phyloP scores from a whole-genome alignment of 2,888 invertebrate genomes.

The Hemistola chrysoprasaria region DNA sequence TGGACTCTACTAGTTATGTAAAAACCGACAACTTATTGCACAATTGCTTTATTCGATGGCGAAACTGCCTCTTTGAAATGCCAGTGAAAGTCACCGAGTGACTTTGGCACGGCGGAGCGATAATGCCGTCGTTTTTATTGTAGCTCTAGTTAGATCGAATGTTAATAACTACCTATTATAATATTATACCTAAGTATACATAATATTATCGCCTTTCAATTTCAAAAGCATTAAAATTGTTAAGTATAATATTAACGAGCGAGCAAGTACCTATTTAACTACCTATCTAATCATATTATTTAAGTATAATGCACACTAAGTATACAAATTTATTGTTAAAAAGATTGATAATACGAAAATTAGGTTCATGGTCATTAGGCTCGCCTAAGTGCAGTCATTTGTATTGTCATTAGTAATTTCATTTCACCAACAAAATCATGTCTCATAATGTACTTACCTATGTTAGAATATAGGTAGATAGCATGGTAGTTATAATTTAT shows the following conservation, averaged over 20 bases:
- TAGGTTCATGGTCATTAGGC: conserved; percentile 45
- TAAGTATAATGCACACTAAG: too few species aligned
- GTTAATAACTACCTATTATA: conserved; percentile 6
- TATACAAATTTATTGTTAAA: conserved; percentile 17
- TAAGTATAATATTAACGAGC: conserved; percentile 8
- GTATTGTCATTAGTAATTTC: conserved; percentile 38
- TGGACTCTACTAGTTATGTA: conserved; percentile 63
- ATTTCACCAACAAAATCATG: conserved; percentile 25
- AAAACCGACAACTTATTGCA: conserved; percentile 77
- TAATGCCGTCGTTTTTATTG: conserved; percentile 36
- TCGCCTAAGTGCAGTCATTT: conserved; percentile 30
- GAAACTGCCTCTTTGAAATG: conserved; percentile 75
- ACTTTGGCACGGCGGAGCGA: conserved; percentile 69
- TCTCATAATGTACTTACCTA: conserved; percentile 9
- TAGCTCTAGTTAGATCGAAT: conserved; percentile 20
- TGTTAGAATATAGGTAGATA: too few species aligned
- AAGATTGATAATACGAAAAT: conserved; percentile 35
- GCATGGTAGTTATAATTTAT: too few species aligned
- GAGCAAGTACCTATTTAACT: too few species aligned
- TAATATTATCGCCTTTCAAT: neutral
- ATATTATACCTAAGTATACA: conserved; percentile 1
- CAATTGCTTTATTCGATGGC: conserved; percentile 77
- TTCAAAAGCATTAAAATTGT: neutral
- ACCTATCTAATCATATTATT: too few species aligned
- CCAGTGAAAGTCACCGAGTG: conserved; percentile 77